Conservation (phyloP, 2,113 vertebrate genomes). For the Circaetus gallicus region DNA sequence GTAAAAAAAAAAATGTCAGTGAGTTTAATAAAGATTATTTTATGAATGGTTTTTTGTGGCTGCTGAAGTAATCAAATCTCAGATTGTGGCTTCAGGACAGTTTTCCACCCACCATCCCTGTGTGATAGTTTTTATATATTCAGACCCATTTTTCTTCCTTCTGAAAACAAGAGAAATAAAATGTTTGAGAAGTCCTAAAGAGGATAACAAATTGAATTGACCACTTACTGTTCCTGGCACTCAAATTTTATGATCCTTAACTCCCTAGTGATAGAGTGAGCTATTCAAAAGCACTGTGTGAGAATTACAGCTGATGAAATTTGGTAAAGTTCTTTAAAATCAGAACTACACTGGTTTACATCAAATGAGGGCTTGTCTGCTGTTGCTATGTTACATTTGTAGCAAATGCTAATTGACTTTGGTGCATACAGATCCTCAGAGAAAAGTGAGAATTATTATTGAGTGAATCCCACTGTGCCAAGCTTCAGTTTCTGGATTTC, state of each 20-base stretch:
- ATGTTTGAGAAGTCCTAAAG: constrained; percentile 17
- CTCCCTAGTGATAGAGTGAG: neutral
- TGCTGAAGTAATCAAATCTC: constrained; percentile 26
- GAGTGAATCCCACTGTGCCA: neutral
- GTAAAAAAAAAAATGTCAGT: neutral
- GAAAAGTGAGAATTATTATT: constrained; percentile 19
- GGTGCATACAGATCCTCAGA: neutral
- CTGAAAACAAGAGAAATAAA: constrained; percentile 15
- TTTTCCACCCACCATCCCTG: neutral
- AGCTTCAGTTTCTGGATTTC: neutral
- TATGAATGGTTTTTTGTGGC: neutral
- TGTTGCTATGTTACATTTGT: constrained; percentile 32
- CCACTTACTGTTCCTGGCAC: constrained; percentile 46
- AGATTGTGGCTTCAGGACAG: neutral
- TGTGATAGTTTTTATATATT: neutral
- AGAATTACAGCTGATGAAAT: constrained; percentile 28
- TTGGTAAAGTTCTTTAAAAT: neutral
- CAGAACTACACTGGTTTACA: neutral
- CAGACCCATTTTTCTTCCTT: constrained; percentile 5
- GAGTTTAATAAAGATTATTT: neutral
- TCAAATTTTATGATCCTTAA: neutral
- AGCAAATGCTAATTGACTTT: constrained; percentile 32
- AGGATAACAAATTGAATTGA: constrained; percentile 42
- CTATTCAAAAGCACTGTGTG: neutral
- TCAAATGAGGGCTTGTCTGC: neutral